phyloP scores from a whole-genome alignment of 30 jellyfish, hydroid and myxozoan genomes.

The Nemopilema nomurai region DNA sequence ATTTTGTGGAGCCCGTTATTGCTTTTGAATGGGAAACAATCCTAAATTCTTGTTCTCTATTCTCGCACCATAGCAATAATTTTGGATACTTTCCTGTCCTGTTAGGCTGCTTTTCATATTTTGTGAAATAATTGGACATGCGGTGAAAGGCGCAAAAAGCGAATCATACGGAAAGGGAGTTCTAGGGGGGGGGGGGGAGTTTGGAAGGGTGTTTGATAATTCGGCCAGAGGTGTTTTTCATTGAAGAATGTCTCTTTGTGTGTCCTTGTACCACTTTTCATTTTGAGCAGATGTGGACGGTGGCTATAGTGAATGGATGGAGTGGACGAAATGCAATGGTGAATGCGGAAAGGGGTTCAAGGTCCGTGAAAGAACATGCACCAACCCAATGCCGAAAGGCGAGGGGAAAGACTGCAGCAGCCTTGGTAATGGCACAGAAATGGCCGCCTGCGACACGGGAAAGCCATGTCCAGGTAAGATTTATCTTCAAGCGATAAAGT shows the following conservation, averaged over 20 bases:
- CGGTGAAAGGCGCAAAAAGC: too few species aligned
- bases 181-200: too few species aligned
- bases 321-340: slow-evolving; percentile 25
- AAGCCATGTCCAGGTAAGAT: slow-evolving; percentile 33
- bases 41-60: too few species aligned
- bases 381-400: slow-evolving; percentile 46
- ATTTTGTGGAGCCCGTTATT: too few species aligned
- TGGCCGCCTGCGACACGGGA: neutral
- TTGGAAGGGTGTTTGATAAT: too few species aligned
- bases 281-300: slow-evolving; percentile 16
- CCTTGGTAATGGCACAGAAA: slow-evolving; percentile 35
- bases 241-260: neutral
- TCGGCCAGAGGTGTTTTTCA: neutral
- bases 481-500: too few species aligned
- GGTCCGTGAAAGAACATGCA: slow-evolving; percentile 36
- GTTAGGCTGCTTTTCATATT: too few species aligned
- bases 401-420: slow-evolving; percentile 35
- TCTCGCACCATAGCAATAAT: too few species aligned
- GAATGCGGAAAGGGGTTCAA: slow-evolving; percentile 30
- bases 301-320: slow-evolving; percentile 35
- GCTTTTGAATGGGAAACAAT: too few species aligned
- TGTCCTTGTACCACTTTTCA: neutral
- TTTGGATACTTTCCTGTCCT: too few species aligned
- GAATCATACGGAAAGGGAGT: too few species aligned
- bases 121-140: too few species aligned